Base-by-base conservation (phyloP, 2,797 vertebrate genomes). In the Podarcis siculus region DNA sequence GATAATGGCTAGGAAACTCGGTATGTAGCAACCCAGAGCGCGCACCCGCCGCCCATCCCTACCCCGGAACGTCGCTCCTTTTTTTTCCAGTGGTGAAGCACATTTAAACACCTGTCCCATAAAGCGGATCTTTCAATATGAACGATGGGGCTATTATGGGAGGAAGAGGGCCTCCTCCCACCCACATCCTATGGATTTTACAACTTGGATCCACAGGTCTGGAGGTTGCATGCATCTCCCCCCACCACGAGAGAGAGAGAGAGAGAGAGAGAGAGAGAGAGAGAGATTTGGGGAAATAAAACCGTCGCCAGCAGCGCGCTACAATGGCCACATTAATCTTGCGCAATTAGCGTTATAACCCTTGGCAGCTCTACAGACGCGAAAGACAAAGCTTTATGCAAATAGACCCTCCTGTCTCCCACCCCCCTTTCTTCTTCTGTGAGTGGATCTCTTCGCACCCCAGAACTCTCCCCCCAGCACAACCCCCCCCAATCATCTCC, bases 351-450 rank as follows among this genome's bases (percentile, higher is more conserved):
- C 92, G 90, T 86, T 89, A 67, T 92, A 95, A 93, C 91, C 93
- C 90, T 92, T 86, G 89, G 92, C 94, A 91, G 89, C 90, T 88
- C 81, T 78, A 45, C 89, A 86, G 86, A 39, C 89, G 19, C 77
- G 1, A 91, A 94, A 95, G 95, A 96, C 95, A 96, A 96, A 97
- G 96, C 96, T 92, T 86, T 95, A 95, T 96, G 97, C 93, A 96
- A 97, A 97, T 95, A 17, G 8, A 61, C 71, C 72, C 45, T 55
- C 61, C 81, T 35, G 10, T 30, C 39, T 30, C 30, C 55, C 55
- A 67, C 58, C 35, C 66, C 21, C 61, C 10, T 64, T 32, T 49
- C 66, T 84, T 12, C 35, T 10, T 30, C 30, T 37, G 5, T 23
- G 27, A 27, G n/a, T 27, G 12, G 39, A 35, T 30, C 91, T 88